Base-by-base conservation (phyloP, 2,888 invertebrate species). In the Anaspis maculata region DNA sequence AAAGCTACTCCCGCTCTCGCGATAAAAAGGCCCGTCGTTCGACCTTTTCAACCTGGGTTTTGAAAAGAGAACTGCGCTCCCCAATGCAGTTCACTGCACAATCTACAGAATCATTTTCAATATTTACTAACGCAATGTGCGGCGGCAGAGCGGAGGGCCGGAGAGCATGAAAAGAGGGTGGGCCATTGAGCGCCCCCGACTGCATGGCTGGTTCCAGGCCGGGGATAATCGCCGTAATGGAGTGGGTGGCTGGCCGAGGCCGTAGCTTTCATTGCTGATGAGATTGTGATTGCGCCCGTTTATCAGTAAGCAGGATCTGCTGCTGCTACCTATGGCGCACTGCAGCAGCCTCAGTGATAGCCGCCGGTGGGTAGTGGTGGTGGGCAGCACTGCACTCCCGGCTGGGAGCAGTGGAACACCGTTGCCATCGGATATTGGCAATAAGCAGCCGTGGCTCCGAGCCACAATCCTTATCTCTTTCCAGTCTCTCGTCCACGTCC, bases 261-360 rank as follows among this genome's bases (percentile, higher is more conserved):
- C 49, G 51, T 56, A 51, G 57, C 57, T 57, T 57, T 58, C 57
- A 59, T 57, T 55, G 56, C 57, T 59, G 59, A 61, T 59, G 59
- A 59, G 57, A 57, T 59, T 56, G 59, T 57, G 61, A 61, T 61
- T 61, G 59, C 56, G 52, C 49, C 49, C 52, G 56, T 59, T 56
- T 59, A 61, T 61, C 61, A 59, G 53, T 51, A 49, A 54, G 49
- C 52, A 46, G 54, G 52, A 57, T 57, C 56, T 52, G 51, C 44
- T 46, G 24, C 24, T 6, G 10, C 24, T 5, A 10, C 24, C 9
- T 5, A 24, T 51, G 51, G 49, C 50, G 51, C 52, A 52, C 46
- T 54, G 52, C 54, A 49, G n/a, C n/a, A n/a, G n/a, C n/a, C n/a
- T n/a, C n/a, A n/a, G n/a, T n/a, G n/a, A n/a, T n/a, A n/a, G n/a